Evolutionary conservation across 2,888 invertebrate genomes (phyloP).

Genomic region (Bembecia ichneumoniformis): DNA sequence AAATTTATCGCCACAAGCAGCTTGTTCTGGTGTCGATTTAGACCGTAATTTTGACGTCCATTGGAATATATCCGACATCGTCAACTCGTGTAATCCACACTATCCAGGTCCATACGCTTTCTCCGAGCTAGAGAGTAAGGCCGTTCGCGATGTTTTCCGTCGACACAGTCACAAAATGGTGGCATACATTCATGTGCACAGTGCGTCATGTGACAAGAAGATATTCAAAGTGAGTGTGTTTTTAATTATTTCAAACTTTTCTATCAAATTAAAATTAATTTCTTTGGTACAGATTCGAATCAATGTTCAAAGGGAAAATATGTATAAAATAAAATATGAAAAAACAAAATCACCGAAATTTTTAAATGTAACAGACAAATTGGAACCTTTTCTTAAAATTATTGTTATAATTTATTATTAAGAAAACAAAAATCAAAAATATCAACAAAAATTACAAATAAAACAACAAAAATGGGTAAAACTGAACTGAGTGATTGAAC

Average conservation of each 20-base stretch:
- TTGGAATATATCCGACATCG: conserved; percentile 25
- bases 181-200: conserved; percentile 48
- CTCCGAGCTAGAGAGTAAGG: conserved; percentile 45
- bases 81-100: conserved; percentile 38
- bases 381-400: no score
- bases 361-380: no score
- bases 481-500: no score
- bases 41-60: conserved; percentile 56
- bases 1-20: conserved; percentile 42
- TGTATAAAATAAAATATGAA: no score
- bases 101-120: conserved; percentile 45
- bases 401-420: no score
- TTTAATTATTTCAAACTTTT: no score
- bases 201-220: conserved; percentile 18
- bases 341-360: no score
- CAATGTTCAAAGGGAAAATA: no score
- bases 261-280: neutral
- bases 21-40: conserved; percentile 43
- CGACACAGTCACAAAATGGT: conserved; percentile 44
- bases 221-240: conserved; percentile 33
- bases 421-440: no score
- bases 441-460: no score
- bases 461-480: no score
- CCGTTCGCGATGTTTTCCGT: conserved; percentile 41
- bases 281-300: no score